Base-by-base conservation (phyloP, 2,797 vertebrate genomes). In the Carcharodon carcharias region DNA sequence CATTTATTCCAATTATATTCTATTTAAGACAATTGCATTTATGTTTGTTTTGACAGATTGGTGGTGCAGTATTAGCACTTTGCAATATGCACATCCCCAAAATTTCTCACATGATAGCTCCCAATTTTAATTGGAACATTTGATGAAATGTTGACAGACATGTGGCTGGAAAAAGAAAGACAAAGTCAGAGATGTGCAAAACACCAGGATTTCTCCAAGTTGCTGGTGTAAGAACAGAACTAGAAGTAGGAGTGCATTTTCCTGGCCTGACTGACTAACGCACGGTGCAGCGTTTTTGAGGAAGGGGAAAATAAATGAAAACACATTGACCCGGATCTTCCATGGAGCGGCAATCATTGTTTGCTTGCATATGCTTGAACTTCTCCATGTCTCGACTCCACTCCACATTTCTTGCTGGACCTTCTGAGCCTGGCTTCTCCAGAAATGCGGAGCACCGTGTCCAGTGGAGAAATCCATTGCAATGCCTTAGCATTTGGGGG, bases 1-100 rank as follows among this genome's bases (percentile, higher is more conserved):
- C 63, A 93, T 93, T 93, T 92, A 92, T 92, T 92, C 89, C 35
- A 40, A 65, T 85, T 85, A 85, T 85, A 50, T 40, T 91, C 14
- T 26, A 67, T 67, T 93, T 67, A 40, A 93, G 45, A 67, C 61
- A 8, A n/a, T 67, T 45, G 61, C 21, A 93, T 11, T 67, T 67
- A 67, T 93, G n/a, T n/a, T 93, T 67, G 61, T 93, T 67, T 67
- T 93, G 91, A 67, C 91, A 67, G 91, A 12, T 65, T 65, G 45
- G 6, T 67, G 18, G 7, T 26, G 40, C 40, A 65, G n/a, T 67
- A 21, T 2, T 26, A 40, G 14, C 56, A 61, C 1, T 35, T 91
- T 61, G 14, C 56, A 61, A 23, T 58, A 67, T 93, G 2, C 26
- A 40, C 21, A 93, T 45, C 61, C n/a, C 40, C 26, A 0, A 65